phyloP scores from a whole-genome alignment of 1,140 invertebrate genomes.

The Nebria ingens region DNA sequence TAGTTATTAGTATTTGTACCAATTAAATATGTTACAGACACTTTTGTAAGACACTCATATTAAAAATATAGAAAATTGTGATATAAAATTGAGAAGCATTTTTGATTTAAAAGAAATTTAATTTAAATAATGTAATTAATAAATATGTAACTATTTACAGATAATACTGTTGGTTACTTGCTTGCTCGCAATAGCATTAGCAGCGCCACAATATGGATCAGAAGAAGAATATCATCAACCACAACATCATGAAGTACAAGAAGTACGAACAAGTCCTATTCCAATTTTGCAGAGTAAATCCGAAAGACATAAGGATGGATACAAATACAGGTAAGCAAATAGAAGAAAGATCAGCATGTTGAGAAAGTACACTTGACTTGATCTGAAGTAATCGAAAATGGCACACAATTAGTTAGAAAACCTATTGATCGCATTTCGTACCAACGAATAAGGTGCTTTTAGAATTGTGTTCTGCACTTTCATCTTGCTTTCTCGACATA shows the following conservation, averaged over 20 bases:
- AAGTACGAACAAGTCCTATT: background rate
- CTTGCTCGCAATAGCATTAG: background rate
- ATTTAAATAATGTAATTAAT: too few species aligned
- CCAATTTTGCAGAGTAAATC: background rate
- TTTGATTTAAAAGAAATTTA: too few species aligned
- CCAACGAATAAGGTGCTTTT: background rate
- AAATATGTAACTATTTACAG: too few species aligned
- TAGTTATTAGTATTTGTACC: too few species aligned
- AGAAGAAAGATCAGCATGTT: background rate
- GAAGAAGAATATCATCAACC: background rate
- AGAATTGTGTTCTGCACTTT: background rate
- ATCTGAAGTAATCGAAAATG: background rate
- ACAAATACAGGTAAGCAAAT: background rate
- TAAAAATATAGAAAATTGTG: too few species aligned
- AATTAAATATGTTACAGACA: too few species aligned
- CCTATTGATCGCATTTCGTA: background rate
- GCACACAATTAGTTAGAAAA: background rate
- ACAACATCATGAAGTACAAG: background rate
- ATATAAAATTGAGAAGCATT: too few species aligned
- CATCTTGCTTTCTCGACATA: conserved; percentile 2
- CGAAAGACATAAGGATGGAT: background rate
- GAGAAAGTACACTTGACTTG: background rate
- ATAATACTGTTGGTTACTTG: too few species aligned
- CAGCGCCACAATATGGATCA: background rate
- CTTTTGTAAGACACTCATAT: too few species aligned